Evolutionary conservation across 2,797 vertebrate genomes (phyloP).

Genomic region (Buceros bicornis): DNA sequence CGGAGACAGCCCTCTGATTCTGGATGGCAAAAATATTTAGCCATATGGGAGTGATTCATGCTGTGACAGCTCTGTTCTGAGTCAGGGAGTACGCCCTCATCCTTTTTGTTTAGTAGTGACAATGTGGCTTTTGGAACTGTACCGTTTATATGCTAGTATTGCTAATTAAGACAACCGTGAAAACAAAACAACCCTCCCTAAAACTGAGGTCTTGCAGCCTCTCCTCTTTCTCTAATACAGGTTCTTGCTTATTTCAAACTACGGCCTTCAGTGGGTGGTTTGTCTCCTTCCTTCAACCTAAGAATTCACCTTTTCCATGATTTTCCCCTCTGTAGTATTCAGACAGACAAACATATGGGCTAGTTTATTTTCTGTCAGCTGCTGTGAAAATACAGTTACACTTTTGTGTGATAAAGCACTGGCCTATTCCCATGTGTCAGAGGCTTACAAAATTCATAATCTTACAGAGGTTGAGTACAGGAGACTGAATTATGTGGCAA

Average conservation of each 20-base stretch:
- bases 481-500: background rate
- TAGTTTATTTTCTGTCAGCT: background rate
- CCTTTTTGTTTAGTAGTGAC: background rate
- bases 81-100: background rate
- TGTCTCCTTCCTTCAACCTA: background rate
- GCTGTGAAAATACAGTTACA: background rate
- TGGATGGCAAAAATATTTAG: background rate
- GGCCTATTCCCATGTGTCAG: background rate
- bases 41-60: background rate
- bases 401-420: rapidly evolving
- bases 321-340: background rate
- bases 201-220: background rate
- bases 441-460: background rate
- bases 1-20: background rate
- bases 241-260: background rate
- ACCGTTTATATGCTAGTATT: background rate
- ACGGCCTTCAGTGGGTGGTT: background rate
- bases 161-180: background rate
- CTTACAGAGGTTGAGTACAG: background rate
- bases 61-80: background rate
- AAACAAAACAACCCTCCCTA: background rate
- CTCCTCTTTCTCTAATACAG: background rate
- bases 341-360: background rate
- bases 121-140: background rate
- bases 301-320: background rate